A percentile compares a stretch with the other conserved stretches of the same genome.
phyloP scores from a whole-genome alignment of 2,113 vertebrate species.

The Alethe castanea region DNA sequence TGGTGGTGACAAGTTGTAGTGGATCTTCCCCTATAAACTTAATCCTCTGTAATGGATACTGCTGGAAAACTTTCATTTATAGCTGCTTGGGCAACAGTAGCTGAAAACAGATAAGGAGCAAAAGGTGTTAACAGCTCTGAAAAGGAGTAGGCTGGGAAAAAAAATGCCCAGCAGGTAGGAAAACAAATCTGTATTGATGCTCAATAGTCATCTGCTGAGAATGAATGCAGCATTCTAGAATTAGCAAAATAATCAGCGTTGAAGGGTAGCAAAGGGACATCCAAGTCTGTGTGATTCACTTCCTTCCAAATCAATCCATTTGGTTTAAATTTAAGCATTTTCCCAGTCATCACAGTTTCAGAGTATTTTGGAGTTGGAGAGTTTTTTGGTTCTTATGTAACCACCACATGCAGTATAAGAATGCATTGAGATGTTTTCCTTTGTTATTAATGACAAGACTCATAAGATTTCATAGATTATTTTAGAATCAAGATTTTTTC shows the following conservation, averaged over 20 bases:
- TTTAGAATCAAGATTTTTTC: background rate
- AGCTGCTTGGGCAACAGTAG: background rate
- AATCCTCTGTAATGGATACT: background rate
- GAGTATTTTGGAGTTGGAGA: background rate
- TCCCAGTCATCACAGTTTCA: background rate
- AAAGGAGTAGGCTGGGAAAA: background rate
- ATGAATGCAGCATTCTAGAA: conserved; percentile 7
- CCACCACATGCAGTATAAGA: background rate
- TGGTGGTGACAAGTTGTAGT: background rate
- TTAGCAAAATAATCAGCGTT: conserved; percentile 25
- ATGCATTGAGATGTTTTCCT: background rate
- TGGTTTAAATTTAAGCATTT: conserved; percentile 4
- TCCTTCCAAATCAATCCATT: conserved; percentile 17
- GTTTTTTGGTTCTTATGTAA: background rate
- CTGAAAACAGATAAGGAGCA: background rate
- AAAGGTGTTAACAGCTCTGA: background rate
- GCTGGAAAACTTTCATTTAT: background rate
- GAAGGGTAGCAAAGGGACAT: background rate
- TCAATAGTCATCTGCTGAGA: background rate
- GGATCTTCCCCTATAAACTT: background rate
- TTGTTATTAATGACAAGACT: background rate
- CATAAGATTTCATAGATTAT: background rate
- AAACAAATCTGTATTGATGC: conserved; percentile 27
- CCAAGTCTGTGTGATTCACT: conserved; percentile 30
- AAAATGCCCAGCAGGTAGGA: conserved; percentile 16